phyloP scores from a whole-genome alignment of 2,888 invertebrate species.

The Apoderus coryli region DNA sequence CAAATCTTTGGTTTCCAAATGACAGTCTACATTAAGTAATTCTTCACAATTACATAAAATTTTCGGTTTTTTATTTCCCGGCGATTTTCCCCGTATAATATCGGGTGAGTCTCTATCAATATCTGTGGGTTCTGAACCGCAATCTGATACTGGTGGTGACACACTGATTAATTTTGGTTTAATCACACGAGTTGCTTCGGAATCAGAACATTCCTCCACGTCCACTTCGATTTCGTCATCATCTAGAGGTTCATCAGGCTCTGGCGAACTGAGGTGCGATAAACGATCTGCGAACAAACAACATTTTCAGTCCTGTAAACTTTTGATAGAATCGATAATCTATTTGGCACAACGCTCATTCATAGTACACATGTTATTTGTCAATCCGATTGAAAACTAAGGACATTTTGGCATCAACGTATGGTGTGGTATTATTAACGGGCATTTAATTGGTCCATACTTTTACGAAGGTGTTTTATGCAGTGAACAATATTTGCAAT shows the following conservation, averaged over 20 bases:
- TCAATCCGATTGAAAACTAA: no score
- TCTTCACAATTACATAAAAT: conserved; percentile 50
- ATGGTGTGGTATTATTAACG: no score
- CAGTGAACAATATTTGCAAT: no score
- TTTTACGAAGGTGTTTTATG: no score
- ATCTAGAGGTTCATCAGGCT: conserved; percentile 33
- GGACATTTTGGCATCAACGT: no score
- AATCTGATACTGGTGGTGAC: conserved; percentile 30
- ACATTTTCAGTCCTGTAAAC: no score
- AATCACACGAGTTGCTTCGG: conserved; percentile 29
- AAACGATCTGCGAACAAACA: conserved; percentile 17
- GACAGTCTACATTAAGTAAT: conserved; percentile 49
- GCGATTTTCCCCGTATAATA: conserved; percentile 24
- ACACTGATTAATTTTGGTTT: conserved; percentile 21
- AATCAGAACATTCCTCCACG: conserved; percentile 44
- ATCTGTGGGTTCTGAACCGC: conserved; percentile 30
- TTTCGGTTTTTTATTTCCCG: conserved; percentile 28
- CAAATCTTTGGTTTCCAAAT: conserved; percentile 65
- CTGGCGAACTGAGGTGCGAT: conserved; percentile 32
- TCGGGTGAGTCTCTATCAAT: conserved; percentile 31
- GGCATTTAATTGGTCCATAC: no score
- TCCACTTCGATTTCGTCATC: conserved; percentile 42
- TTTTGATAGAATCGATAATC: no score
- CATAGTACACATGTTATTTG: no score
- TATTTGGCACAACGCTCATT: no score